Evolutionary conservation across 1,140 invertebrate genomes (phyloP), one percentile per base, ranked within the genome.

Genomic region (Archivesica marissinica): DNA sequence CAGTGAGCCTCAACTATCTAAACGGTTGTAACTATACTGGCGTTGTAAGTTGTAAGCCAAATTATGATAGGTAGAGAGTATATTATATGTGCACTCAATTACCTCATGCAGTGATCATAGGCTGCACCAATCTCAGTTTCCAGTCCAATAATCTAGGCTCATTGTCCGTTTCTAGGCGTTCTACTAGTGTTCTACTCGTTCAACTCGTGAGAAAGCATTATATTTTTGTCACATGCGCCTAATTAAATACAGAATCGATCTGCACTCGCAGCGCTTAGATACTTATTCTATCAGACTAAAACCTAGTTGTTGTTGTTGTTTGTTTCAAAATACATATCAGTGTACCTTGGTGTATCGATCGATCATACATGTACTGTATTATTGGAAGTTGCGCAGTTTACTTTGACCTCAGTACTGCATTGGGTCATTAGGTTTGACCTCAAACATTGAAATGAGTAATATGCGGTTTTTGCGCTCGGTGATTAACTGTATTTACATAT

Each of bases 321-420:
- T n/a, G n/a, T n/a, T n/a, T n/a, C n/a, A n/a, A n/a, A n/a, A n/a
- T 64, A 64, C 59, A 64, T 64, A 64, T 64, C 59, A 64, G 59
- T 33, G 30, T 4, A 23, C 17, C 38, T 35, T 30, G 13, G 33
- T 35, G 15, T 64, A 64, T 64, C 38, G 59, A 64, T 64, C 23
- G 13, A 30, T 28, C 33, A 25, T 4, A 59, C 23, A 30, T 52
- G 11, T 28, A 9, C 33, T 30, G 6, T 64, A 35, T 35, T 25
- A 35, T 64, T 20, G 15, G 59, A 7, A 64, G 59, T 64, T 33
- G 30, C 59, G 59, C 59, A 64, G 59, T 64, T 35, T 30, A 35
- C 20, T 64, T 35, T 64, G 28, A 64, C 59, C 59, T 64, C 59
- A 64, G 38, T n/a, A n/a, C n/a, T n/a, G 59, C 38, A 64, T 6